These are phyloP conservation scores for Glyptemys insculpta DNA, from an alignment of 2,797 vertebrate genomes.

Conservation along the genomic window DNA sequence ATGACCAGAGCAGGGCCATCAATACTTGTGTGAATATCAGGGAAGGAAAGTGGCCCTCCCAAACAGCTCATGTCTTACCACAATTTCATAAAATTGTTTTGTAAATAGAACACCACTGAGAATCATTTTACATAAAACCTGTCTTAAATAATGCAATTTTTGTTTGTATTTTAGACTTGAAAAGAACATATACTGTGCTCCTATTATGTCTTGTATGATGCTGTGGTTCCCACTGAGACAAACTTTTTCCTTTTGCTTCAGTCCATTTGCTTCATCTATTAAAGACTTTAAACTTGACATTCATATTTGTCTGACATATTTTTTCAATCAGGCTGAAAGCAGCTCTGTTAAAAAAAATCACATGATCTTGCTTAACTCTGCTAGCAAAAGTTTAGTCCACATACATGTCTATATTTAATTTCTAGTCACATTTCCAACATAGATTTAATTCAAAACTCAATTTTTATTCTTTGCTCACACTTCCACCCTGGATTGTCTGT, in stretches of 20 bases:
- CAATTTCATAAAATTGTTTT: background rate
- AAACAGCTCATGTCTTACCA: background rate
- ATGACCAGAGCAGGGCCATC: background rate
- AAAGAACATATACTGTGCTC: background rate
- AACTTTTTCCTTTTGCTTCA: background rate
- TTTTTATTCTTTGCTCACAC: background rate
- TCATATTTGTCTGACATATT: background rate
- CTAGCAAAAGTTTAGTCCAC: background rate
- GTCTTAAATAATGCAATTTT: background rate
- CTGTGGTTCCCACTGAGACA: background rate
- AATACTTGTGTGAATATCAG: background rate
- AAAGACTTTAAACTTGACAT: background rate
- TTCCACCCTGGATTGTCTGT: background rate
- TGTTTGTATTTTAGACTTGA: background rate
- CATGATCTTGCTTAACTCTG: background rate
- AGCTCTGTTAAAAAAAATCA: background rate
- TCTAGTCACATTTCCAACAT: background rate
- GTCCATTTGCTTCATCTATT: background rate
- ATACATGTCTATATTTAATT: background rate
- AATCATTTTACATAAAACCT: background rate
- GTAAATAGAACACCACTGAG: background rate
- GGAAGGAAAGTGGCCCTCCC: background rate
- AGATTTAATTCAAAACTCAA: background rate
- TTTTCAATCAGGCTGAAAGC: background rate
- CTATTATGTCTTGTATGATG: background rate